Evolutionary conservation across 2,888 invertebrate species (phyloP), one percentile per base, ranked within the genome.

Genomic region (Drosophila histrio): DNA sequence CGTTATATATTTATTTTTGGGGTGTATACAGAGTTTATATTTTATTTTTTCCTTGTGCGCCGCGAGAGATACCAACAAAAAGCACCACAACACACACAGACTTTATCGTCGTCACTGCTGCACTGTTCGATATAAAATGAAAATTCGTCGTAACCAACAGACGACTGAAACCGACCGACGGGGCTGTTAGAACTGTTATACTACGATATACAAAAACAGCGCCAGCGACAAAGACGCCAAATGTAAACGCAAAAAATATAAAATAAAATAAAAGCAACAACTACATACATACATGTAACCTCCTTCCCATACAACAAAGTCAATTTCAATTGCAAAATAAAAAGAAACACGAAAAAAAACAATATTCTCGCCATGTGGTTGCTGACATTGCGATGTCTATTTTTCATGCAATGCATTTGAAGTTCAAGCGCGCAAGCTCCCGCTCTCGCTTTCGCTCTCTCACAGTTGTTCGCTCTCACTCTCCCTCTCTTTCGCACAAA

Each of bases 91-190:
- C 65, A 76, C 61, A 75, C 72, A 76, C 64, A 64, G 60, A 72
- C 61, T 49, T 59, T 13, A 28, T 28, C 63, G 65, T 79, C 72
- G 77, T 79, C 67, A 79, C 77, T 84, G 84, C 72, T 79, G 84
- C 81, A 72, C 84, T 79, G 84, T 81, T 75, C 87, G 84, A 73
- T 79, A 77, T 84, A 79, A 84, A 84, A 87, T 84, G 84, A 87
- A 84, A 84, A 87, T 79, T 79, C 79, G 65, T 81, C 81, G 84
- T 81, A 77, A 77, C 82, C 74, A 72, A 44, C 70, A 79, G 70
- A 69, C 66, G 80, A 63, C 69, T 67, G 49, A 72, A 49, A 54
- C 72, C 75, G 72, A 71, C 71, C 44, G 67, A 69, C 34, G 50
- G 60, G 34, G 58, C 59, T 47, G 38, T 58, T 50, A 79, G 71